A percentile compares a stretch with the other conserved stretches of the same genome.
phyloP scores from a whole-genome alignment of 2,113 vertebrate species.

The Camelus dromedarius region DNA sequence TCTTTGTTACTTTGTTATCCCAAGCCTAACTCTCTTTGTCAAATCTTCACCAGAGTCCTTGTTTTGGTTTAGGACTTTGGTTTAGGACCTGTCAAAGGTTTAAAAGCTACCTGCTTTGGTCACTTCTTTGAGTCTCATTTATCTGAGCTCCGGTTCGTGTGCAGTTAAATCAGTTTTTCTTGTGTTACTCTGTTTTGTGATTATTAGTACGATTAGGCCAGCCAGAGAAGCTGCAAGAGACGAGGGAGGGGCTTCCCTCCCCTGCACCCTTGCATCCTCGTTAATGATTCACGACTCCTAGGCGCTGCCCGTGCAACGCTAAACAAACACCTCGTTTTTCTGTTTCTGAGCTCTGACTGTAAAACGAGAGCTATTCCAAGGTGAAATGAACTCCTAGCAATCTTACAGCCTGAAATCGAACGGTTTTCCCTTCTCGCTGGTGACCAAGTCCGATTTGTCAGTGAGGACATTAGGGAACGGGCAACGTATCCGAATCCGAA shows the following conservation, averaged over 20 bases:
- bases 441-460: not conserved
- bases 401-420: not conserved
- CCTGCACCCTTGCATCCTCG: not conserved
- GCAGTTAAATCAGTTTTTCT: not conserved
- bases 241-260: too few species aligned
- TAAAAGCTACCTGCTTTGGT: not conserved
- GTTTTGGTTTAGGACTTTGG: not conserved
- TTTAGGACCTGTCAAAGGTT: not conserved
- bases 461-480: conserved; percentile 27
- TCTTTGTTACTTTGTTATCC: not conserved
- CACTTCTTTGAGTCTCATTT: not conserved
- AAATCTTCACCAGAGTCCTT: too few species aligned
- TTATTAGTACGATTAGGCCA: too few species aligned
- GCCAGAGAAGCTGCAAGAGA: not conserved
- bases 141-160: not conserved
- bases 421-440: conserved; percentile 3
- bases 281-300: conserved; percentile 53
- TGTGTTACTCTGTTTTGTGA: not conserved
- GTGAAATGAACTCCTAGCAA: conserved; percentile 20
- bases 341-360: conserved; percentile 24
- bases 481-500: not conserved
- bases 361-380: conserved; percentile 51
- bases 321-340: not conserved
- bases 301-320: conserved; percentile 44
- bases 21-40: not conserved